Base-by-base conservation (phyloP, 2,113 vertebrate genomes). In the Rhinoptilus africanus region DNA sequence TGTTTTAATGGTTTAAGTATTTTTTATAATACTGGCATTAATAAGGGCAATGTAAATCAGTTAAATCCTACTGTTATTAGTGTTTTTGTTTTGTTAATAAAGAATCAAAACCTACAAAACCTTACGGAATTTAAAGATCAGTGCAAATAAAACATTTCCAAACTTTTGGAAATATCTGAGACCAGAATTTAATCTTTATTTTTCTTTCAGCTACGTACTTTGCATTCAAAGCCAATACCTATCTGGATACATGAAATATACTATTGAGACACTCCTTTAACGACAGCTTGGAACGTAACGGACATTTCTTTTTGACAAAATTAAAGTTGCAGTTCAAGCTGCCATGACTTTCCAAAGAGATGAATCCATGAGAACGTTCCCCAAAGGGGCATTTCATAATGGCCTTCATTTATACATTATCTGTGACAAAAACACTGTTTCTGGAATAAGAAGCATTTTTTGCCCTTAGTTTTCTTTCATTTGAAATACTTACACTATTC, bases 401-500 rank as follows among this genome's bases (percentile, higher is more conserved):
- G 47, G 56, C 86, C 74, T 97, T 97, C 62, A 82, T 91, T 94
- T 93, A 93, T 88, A 90, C 47, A 95, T 96, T 95, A 92, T 95
- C 89, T 96, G 89, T 91, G 75, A 97, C 86, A 96, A 96, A 95
- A 95, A 34, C 76, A 92, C 75, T 88, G 89, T 88, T 96, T 96
- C 85, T 95, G 81, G 71, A 97, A 91, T 67, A 96, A 97, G 95
- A 94, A 97, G 53, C 16, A 74, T 88, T 96, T 98, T 98, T 96
- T 95, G 66, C 68, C 96, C 79, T 95, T 95, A 92, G 68, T 95
- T 92, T 97, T 97, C 88, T 81, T 97, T 88, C 78, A 94, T 83
- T 90, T 96, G 97, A 89, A 98, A 97, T 96, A 97, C 97, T 97
- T 97, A 93, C 62, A 94, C 48, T 93, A 87, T 94, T 90, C 69